These are phyloP conservation scores for Psettodes erumei DNA, from an alignment of 2,113 vertebrate genomes.

Conservation along the genomic window DNA sequence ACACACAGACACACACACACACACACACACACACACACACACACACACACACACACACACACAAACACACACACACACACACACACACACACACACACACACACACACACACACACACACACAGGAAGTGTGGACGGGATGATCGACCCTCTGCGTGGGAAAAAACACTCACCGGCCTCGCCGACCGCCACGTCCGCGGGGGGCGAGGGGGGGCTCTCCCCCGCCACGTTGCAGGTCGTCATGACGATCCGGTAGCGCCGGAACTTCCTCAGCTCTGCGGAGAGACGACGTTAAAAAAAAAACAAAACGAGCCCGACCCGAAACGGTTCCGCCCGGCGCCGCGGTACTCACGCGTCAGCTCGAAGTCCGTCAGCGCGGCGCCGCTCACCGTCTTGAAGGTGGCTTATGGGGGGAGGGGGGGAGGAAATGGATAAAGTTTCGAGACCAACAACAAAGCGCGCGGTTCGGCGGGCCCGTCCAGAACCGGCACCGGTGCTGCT, in stretches of 20 bases:
- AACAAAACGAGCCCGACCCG: no score
- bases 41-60: background rate
- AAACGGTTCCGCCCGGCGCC: no score
- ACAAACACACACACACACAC: background rate
- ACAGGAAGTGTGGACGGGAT: conserved; percentile 11
- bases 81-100: conserved; percentile 15
- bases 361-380: conserved; percentile 90
- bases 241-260: conserved; percentile 91
- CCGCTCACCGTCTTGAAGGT: conserved; percentile 96
- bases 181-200: conserved; percentile 95
- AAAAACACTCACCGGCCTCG: conserved; percentile 93
- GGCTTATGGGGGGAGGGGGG: conserved; percentile 85
- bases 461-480: no score
- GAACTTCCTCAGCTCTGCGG: conserved; percentile 92
- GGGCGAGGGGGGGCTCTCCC: conserved; percentile 90
- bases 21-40: background rate
- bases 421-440: conserved; percentile 52
- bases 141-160: no score
- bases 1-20: conserved; percentile 21
- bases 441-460: conserved; percentile 34
- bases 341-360: conserved; percentile 96
- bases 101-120: background rate
- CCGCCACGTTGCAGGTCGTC: conserved; percentile 93
- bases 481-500: conserved; percentile 20
- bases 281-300: conserved; percentile 37